These are phyloP conservation scores for Silurus asotus DNA, from an alignment of 2,113 vertebrate species.

Conservation along the genomic window DNA sequence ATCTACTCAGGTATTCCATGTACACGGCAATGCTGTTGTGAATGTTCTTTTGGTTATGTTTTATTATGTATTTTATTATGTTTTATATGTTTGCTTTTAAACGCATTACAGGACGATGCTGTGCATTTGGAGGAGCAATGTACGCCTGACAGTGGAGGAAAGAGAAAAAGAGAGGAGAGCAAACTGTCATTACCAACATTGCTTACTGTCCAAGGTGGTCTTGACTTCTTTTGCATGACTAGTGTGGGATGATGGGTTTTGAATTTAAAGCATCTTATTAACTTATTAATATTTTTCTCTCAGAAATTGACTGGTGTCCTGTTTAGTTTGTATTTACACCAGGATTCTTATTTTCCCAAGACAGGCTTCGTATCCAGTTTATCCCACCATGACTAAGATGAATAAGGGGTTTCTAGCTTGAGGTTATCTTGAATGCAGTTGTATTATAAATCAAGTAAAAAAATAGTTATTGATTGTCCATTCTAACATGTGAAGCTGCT, in stretches of 20 bases:
- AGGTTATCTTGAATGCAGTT: not conserved
- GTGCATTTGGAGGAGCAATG: slow-evolving; percentile 74
- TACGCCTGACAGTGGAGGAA: slow-evolving; percentile 47
- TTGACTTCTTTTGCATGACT: not conserved
- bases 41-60: slow-evolving; percentile 9
- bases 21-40: not conserved
- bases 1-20: slow-evolving; percentile 59
- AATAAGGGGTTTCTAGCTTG: not conserved
- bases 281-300: not conserved
- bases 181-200: slow-evolving; percentile 66
- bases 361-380: not conserved
- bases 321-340: not conserved
- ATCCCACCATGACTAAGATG: not conserved
- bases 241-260: not conserved
- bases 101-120: slow-evolving; percentile 66
- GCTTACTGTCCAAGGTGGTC: slow-evolving; percentile 76
- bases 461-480: not conserved
- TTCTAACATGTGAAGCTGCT: no score
- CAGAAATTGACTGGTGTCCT: not conserved
- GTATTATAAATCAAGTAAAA: not conserved
- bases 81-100: not conserved
- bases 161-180: slow-evolving; percentile 61
- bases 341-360: not conserved
- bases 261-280: not conserved
- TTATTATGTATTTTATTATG: not conserved